Base-by-base conservation (phyloP, 2,888 invertebrate species). In the Dolichopus griseipennis region DNA sequence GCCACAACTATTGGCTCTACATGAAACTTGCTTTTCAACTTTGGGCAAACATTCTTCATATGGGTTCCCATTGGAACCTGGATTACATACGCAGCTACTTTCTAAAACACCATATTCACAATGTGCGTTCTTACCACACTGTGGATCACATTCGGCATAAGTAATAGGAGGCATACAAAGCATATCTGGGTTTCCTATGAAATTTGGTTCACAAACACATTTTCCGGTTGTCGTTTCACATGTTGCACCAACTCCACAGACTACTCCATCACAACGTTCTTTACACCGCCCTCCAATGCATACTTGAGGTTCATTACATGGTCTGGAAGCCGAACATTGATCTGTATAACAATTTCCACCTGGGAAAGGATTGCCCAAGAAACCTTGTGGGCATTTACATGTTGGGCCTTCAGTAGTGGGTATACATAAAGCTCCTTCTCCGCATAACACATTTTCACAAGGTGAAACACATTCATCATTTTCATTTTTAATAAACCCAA, bases 221-320 rank as follows among this genome's bases (percentile, higher is more conserved):
- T 89, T 90, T 72, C 93, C 93, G 41, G 88, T 89, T 67, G 85
- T 84, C 74, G 87, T 87, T 76, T 94, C 90, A 77, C 95, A 95
- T 66, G 88, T 87, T 20, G 95, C 95, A 9, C 95, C 95, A 52
- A 94, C 86, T 9, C 95, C 95, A 76, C 95, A 95, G 18, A 93
- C 88, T 12, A 93, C 85, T 52, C 90, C 90, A 74, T 93, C 92
- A 76, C 95, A 95, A 20, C 93, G 87, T 76, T 93, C 90, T 76
- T 93, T 92, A 78, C 95, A 95, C 70, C 95, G 86, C 34, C 94
- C 94, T 22, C 90, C 88, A 71, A 95, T 90, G 78, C 95, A 95
- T 2, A 92, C 86, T 74, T 90, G 87, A 0, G 92, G 91, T 66
- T 89, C 87, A 41, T 86, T 87, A 74, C 95, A 95, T 0, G 92